These are phyloP conservation scores for Nymphalis urticae DNA, from an alignment of 2,888 invertebrate genomes.

Conservation along the genomic window DNA sequence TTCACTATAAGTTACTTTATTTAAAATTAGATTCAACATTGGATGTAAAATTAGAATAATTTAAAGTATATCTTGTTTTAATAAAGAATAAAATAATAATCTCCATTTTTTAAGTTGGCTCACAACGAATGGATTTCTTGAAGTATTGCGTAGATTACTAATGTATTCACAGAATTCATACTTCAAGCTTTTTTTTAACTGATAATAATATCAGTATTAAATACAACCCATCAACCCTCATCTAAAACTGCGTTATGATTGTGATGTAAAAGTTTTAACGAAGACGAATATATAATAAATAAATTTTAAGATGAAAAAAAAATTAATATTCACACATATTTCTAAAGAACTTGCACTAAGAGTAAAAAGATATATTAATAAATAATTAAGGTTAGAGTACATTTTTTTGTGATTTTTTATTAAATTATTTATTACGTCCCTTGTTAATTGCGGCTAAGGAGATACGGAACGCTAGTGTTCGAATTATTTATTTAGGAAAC, in stretches of 20 bases:
- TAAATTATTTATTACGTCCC: conserved; percentile 46
- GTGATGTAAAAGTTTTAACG: conserved; percentile 72
- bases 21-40: neutral
- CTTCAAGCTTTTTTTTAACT: neutral
- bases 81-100: no score
- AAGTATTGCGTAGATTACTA: neutral
- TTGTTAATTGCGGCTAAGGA: conserved; percentile 22
- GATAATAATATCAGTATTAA: neutral
- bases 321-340: conserved; percentile 63
- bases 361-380: conserved; percentile 50
- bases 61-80: no score
- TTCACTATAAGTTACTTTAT: no score
- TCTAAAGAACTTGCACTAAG: conserved; percentile 71
- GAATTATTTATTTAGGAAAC: conserved; percentile 27
- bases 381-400: conserved; percentile 43
- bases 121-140: neutral
- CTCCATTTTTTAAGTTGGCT: no score
- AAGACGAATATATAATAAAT: conserved; percentile 53
- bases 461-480: conserved; percentile 9
- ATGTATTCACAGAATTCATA: neutral
- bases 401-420: conserved; percentile 46
- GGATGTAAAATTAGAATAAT: no score
- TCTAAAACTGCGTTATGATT: conserved; percentile 69
- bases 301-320: conserved; percentile 56
- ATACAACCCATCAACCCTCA: conserved; percentile 4